Evolutionary conservation across 2,888 invertebrate genomes (phyloP).

Genomic region (Ptilodon capucinus): DNA sequence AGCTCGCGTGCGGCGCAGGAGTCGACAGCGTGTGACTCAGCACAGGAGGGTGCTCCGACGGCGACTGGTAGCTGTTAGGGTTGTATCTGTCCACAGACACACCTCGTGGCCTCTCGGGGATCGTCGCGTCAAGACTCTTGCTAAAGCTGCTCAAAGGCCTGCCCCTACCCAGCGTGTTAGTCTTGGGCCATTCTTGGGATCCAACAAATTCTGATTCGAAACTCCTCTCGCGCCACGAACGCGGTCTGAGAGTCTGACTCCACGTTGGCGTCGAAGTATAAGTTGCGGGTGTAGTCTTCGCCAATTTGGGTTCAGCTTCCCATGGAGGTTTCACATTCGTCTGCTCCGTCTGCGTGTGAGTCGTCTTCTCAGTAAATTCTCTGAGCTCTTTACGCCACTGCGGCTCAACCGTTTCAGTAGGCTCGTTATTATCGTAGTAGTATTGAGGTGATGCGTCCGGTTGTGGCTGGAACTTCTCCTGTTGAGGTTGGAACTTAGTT

Average conservation of each 20-base stretch:
- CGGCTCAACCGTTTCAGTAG: slow-evolving; percentile 64
- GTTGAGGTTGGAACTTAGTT: slow-evolving; percentile 69
- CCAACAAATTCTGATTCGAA: slow-evolving; percentile 69
- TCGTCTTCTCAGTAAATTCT: slow-evolving; percentile 73
- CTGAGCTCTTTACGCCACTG: slow-evolving; percentile 77
- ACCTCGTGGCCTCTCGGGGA: slow-evolving; percentile 66
- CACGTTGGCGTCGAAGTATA: slow-evolving; percentile 70
- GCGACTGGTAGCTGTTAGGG: slow-evolving; percentile 69
- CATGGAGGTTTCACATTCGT: slow-evolving; percentile 67
- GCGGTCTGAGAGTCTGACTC: slow-evolving; percentile 75
- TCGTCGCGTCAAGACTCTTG: slow-evolving; percentile 42
- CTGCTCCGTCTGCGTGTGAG: slow-evolving; percentile 57
- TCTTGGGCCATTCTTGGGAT: slow-evolving; percentile 71
- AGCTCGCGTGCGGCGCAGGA: slow-evolving; percentile 59
- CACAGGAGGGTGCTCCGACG: slow-evolving; percentile 71
- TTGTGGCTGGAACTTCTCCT: slow-evolving; percentile 72
- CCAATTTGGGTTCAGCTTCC: slow-evolving; percentile 64
- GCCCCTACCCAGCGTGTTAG: slow-evolving; percentile 67
- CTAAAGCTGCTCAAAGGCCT: slow-evolving; percentile 69
- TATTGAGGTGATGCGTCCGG: slow-evolving; percentile 74
- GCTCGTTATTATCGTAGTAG: slow-evolving; percentile 73
- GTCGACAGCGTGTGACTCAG: slow-evolving; percentile 74
- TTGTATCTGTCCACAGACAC: slow-evolving; percentile 77
- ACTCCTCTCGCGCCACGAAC: slow-evolving; percentile 73
- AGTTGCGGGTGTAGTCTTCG: slow-evolving; percentile 49